phyloP scores from a whole-genome alignment of 2,888 invertebrate genomes.

The Lathronympha strigana region DNA sequence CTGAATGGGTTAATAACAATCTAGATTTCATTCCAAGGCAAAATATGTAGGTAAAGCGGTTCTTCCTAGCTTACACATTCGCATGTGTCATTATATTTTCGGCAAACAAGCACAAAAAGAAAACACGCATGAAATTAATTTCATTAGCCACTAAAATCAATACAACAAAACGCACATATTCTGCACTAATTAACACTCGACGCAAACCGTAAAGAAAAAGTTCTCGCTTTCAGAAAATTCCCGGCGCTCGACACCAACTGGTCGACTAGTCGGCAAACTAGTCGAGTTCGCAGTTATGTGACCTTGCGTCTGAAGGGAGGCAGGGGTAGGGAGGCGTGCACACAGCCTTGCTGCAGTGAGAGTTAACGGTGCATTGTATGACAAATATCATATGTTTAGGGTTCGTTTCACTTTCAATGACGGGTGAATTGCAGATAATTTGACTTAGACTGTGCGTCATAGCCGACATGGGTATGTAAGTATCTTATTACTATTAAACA shows the following conservation, averaged over 20 bases:
- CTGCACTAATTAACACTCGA: neutral
- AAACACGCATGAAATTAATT: neutral
- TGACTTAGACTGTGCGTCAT: neutral
- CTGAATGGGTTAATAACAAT: no score
- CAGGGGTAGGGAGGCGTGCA: constrained; percentile 25
- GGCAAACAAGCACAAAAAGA: neutral
- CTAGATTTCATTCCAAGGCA: no score
- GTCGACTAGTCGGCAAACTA: constrained; percentile 28
- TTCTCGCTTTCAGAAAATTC: constrained; percentile 27
- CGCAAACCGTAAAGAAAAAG: neutral
- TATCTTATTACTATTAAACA: no score
- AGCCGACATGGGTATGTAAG: no score
- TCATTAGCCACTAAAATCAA: neutral
- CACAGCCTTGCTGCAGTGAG: constrained; percentile 32
- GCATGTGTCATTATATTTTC: no score
- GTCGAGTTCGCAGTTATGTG: constrained; percentile 36
- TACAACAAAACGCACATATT: neutral
- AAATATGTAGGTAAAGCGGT: no score
- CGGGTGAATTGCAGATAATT: neutral
- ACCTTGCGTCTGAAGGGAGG: constrained; percentile 37
- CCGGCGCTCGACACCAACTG: constrained; percentile 14
- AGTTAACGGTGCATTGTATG: constrained; percentile 23
- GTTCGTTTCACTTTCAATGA: constrained; percentile 29
- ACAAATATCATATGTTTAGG: constrained; percentile 24
- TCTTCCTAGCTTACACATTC: no score